Conservation (phyloP, 2,888 invertebrate genomes). For the Helicoverpa assulta region DNA sequence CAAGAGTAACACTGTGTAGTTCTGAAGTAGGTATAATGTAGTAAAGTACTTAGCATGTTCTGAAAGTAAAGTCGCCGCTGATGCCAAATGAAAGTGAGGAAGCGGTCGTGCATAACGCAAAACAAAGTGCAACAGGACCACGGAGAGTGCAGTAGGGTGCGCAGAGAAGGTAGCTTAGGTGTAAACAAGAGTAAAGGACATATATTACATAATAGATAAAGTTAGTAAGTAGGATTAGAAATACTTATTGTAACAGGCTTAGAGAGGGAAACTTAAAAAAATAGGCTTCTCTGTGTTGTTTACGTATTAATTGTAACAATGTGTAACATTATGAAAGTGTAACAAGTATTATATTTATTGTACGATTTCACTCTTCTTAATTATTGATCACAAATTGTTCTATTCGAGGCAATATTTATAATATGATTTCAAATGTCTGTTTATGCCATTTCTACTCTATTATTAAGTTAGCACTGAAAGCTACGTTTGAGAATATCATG, state of each 20-base stretch:
- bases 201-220: slow-evolving; percentile 60
- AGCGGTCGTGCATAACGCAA: slow-evolving; percentile 83
- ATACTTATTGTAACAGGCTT: slow-evolving; percentile 73
- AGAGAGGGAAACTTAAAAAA: slow-evolving; percentile 84
- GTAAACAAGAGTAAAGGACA: slow-evolving; percentile 65
- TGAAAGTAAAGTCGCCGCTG: slow-evolving; percentile 70
- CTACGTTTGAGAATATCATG: slow-evolving; percentile 68
- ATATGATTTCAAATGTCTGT: slow-evolving; percentile 76
- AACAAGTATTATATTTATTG: slow-evolving; percentile 87
- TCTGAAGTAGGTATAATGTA: slow-evolving; percentile 77
- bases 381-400: slow-evolving; percentile 84
- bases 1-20: slow-evolving; percentile 80
- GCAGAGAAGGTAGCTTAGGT: slow-evolving; percentile 62
- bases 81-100: slow-evolving; percentile 76
- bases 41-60: slow-evolving; percentile 74
- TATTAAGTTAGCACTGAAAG: slow-evolving; percentile 70
- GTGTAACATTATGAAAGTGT: slow-evolving; percentile 87
- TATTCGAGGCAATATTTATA: slow-evolving; percentile 78
- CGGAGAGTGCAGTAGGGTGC: slow-evolving; percentile 79
- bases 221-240: slow-evolving; percentile 61
- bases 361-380: slow-evolving; percentile 87
- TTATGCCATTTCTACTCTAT: slow-evolving; percentile 72
- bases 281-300: slow-evolving; percentile 81
- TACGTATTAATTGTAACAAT: slow-evolving; percentile 85
- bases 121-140: slow-evolving; percentile 83